Conservation (phyloP, 2,888 invertebrate species). For the Rosalia funebris region DNA sequence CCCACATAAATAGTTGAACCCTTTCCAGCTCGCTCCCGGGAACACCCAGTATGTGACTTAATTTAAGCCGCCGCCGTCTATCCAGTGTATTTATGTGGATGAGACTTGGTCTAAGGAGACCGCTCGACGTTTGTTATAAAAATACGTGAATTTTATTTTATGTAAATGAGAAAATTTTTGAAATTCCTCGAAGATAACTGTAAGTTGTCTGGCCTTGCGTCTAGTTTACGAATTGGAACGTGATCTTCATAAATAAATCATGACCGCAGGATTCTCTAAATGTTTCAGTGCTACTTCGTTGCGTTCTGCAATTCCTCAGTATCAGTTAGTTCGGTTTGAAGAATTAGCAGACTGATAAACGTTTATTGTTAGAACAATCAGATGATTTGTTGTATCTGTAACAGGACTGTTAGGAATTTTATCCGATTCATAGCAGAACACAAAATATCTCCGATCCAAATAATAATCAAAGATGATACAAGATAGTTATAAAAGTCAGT, state of each 20-base stretch:
- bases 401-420: too few species aligned
- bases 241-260: constrained; percentile 55
- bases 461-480: too few species aligned
- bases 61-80: too few species aligned
- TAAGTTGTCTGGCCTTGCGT: constrained; percentile 57
- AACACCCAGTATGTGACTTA: too few species aligned
- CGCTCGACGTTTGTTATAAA: constrained; percentile 34
- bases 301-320: constrained; percentile 26
- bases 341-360: not conserved
- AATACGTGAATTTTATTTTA: constrained; percentile 33
- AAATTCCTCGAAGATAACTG: constrained; percentile 51
- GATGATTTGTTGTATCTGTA: too few species aligned
- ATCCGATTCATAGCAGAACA: too few species aligned
- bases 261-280: constrained; percentile 46
- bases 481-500: too few species aligned
- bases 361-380: too few species aligned
- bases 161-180: constrained; percentile 48
- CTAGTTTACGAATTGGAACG: constrained; percentile 51
- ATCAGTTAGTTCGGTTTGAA: constrained; percentile 23
- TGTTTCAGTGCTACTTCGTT: constrained; percentile 34
- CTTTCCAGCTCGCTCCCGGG: too few species aligned
- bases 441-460: too few species aligned
- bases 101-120: constrained; percentile 23
- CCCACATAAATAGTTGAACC: too few species aligned
- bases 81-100: constrained; percentile 9